Evolutionary conservation across 2,797 vertebrate species (phyloP).

Genomic region (Nasua narica): DNA sequence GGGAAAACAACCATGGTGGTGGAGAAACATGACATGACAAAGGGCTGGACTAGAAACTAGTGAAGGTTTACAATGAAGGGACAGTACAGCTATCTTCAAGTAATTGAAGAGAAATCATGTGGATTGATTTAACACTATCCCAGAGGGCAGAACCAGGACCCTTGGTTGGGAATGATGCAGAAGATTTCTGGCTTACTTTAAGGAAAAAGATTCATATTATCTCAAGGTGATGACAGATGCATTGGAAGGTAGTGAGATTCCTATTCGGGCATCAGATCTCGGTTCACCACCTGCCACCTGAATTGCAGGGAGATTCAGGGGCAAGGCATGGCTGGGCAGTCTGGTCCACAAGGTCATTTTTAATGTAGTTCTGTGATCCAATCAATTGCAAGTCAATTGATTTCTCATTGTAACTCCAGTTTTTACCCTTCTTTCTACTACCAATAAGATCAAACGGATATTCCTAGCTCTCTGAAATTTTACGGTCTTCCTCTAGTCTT

Average conservation of each 20-base stretch:
- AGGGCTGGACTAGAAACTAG: neutral
- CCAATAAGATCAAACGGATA: neutral
- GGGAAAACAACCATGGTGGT: neutral
- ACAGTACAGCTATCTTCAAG: neutral
- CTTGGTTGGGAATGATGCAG: neutral
- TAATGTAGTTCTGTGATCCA: constrained; percentile 38
- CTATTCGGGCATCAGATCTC: neutral
- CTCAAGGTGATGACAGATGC: neutral
- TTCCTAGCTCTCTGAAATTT: neutral
- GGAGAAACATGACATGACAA: neutral
- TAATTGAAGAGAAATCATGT: neutral
- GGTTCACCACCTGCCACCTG: neutral
- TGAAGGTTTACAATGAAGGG: neutral
- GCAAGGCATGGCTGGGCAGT: neutral
- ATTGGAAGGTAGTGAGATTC: neutral
- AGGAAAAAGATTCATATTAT: neutral
- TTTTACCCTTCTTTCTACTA: neutral
- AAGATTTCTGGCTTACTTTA: neutral
- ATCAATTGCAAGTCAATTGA: constrained; percentile 31
- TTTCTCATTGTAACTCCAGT: neutral
- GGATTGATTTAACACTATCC: neutral
- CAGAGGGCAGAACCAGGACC: neutral
- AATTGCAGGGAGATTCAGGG: neutral
- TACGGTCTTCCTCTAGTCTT: neutral
- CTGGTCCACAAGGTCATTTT: constrained; percentile 46